These are phyloP conservation scores for Sardinella longiceps DNA, from an alignment of 2,797 vertebrate species.

Conservation along the genomic window DNA sequence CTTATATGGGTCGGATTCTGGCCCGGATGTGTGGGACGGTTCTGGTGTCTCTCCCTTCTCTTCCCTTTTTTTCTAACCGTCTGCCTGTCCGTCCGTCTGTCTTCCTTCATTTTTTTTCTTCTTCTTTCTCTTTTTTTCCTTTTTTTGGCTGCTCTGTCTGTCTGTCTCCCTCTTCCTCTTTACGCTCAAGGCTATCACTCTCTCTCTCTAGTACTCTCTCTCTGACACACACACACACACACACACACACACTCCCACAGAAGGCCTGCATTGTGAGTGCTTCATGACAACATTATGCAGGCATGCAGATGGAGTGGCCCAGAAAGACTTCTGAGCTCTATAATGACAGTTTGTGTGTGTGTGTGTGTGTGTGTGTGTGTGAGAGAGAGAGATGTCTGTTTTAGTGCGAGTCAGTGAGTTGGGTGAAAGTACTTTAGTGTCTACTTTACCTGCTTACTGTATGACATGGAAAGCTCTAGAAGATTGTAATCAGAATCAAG, in stretches of 20 bases:
- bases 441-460: no score
- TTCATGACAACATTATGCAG: slow-evolving; percentile 41
- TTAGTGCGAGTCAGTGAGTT: no score
- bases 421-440: no score
- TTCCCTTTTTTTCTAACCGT: background rate
- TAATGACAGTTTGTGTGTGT: slow-evolving; percentile 19
- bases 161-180: background rate
- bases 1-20: no score
- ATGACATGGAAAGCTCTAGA: no score
- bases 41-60: background rate
- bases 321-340: slow-evolving; percentile 9
- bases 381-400: background rate
- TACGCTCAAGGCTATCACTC: background rate
- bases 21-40: no score
- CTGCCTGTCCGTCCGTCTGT: background rate
- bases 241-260: slow-evolving; percentile 2
- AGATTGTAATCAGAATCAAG: no score
- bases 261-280: slow-evolving; percentile 6
- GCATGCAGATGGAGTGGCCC: slow-evolving; percentile 43
- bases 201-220: slow-evolving; percentile 9
- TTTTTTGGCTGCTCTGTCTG: background rate
- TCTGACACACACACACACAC: slow-evolving; percentile 34
- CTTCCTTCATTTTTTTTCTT: background rate
- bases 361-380: background rate
- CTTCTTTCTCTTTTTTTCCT: background rate